Percentiles rank a stretch among this genome's conserved stretches.
Conservation (phyloP, 1,140 invertebrate genomes). For the Macrostomum lignano region DNA sequence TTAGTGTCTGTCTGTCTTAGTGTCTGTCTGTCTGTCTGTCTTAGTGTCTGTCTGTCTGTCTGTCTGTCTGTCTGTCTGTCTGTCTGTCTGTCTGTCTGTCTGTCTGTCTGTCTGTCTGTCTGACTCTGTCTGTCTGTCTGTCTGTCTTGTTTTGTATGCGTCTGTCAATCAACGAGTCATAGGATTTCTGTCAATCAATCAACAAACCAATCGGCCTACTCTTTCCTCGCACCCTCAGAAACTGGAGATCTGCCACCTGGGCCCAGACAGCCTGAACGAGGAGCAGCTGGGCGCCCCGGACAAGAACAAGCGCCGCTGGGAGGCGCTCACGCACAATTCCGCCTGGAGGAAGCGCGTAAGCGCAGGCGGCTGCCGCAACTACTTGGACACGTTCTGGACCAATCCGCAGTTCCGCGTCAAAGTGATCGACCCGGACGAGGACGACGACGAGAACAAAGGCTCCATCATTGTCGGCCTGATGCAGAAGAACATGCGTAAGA, state of each 20-base stretch:
- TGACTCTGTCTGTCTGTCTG: too few species aligned
- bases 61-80: too few species aligned
- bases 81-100: too few species aligned
- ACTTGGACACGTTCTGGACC: conserved; percentile 58
- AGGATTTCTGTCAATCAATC: too few species aligned
- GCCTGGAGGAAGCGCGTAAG: conserved; percentile 3
- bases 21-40: too few species aligned
- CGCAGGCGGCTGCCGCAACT: conserved; percentile 38
- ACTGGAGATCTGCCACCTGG: conserved; percentile 80
- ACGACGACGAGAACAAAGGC: conserved; percentile 3
- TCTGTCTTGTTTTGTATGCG: too few species aligned
- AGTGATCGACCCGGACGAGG: conserved; percentile 49
- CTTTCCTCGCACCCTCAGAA: conserved; percentile 24
- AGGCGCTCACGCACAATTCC: conserved; percentile 1
- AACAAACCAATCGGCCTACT: too few species aligned
- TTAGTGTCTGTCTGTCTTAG: too few species aligned
- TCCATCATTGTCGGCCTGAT: conserved; percentile 9
- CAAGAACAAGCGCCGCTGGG: conserved; percentile 13
- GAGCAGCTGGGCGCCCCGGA: conserved; percentile 18
- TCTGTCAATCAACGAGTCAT: too few species aligned
- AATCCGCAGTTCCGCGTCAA: conserved; percentile 84
- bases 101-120: too few species aligned
- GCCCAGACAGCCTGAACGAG: conserved; percentile 59
- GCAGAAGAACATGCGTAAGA: conserved; percentile 25
- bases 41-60: too few species aligned